These are phyloP conservation scores for Unio pictorum DNA, from an alignment of 2,888 invertebrate species.

Conservation along the genomic window DNA sequence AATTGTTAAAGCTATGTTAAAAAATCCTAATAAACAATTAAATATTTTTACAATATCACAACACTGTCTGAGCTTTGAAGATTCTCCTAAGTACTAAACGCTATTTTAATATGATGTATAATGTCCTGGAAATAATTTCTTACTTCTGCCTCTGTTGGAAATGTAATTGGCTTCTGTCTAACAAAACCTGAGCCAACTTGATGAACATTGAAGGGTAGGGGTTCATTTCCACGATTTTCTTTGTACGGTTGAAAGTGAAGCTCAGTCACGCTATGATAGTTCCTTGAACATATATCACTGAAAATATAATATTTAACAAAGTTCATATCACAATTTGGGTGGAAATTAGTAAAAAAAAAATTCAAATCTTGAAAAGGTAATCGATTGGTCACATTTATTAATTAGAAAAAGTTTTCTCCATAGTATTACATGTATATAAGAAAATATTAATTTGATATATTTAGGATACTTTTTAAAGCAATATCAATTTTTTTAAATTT, in stretches of 20 bases:
- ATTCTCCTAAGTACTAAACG: too few species aligned
- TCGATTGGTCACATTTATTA: too few species aligned
- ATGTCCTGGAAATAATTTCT: slow-evolving; percentile 2
- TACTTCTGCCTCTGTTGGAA: slow-evolving; percentile 60
- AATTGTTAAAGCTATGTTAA: too few species aligned
- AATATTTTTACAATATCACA: too few species aligned
- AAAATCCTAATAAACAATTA: too few species aligned
- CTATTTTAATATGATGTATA: too few species aligned
- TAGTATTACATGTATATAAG: neutral
- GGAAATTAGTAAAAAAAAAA: neutral
- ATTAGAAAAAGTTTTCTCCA: too few species aligned
- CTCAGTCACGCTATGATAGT: slow-evolving; percentile 67
- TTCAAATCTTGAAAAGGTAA: too few species aligned
- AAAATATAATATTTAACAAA: slow-evolving; percentile 15
- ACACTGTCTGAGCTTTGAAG: too few species aligned
- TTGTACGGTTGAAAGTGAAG: slow-evolving; percentile 63
- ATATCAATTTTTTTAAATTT: too few species aligned
- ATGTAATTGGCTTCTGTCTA: slow-evolving; percentile 62
- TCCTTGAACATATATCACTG: slow-evolving; percentile 65
- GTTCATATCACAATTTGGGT: neutral
- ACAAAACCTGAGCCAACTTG: slow-evolving; percentile 67
- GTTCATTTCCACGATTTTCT: slow-evolving; percentile 61
- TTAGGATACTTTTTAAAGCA: too few species aligned
- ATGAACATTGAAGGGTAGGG: slow-evolving; percentile 59
- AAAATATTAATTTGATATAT: neutral